Evolutionary conservation across 2,797 vertebrate genomes (phyloP).

Genomic region (Hippopotamyrus pictus): DNA sequence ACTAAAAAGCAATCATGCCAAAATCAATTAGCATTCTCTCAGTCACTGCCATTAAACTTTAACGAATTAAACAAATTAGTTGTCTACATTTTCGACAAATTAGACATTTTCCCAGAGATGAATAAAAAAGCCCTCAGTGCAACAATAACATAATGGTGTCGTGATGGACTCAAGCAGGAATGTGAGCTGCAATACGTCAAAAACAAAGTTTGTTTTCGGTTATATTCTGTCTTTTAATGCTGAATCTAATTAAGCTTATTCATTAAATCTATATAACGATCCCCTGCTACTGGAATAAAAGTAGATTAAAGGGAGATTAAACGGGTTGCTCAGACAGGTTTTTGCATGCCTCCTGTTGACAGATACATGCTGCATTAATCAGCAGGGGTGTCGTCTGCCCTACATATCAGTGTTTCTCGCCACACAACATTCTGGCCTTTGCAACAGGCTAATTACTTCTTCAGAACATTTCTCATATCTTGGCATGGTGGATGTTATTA

Average conservation of each 20-base stretch:
- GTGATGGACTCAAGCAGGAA: neutral
- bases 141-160: neutral
- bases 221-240: neutral
- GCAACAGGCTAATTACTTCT: constrained; percentile 13
- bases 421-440: neutral
- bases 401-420: neutral
- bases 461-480: constrained; percentile 12
- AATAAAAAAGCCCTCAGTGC: neutral
- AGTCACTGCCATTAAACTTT: neutral
- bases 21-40: neutral
- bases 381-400: neutral
- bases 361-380: constrained; percentile 8
- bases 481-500: constrained; percentile 16
- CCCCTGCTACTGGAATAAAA: neutral
- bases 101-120: neutral
- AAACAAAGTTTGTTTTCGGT: neutral
- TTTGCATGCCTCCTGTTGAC: neutral
- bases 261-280: constrained; percentile 8
- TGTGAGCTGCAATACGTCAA: neutral
- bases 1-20: neutral
- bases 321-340: neutral
- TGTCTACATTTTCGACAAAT: neutral
- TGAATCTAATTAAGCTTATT: constrained; percentile 9
- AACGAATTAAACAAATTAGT: neutral
- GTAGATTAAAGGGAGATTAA: constrained; percentile 13